These are phyloP conservation scores for Sinella curviseta DNA, from an alignment of 1,140 invertebrate species.

Conservation along the genomic window DNA sequence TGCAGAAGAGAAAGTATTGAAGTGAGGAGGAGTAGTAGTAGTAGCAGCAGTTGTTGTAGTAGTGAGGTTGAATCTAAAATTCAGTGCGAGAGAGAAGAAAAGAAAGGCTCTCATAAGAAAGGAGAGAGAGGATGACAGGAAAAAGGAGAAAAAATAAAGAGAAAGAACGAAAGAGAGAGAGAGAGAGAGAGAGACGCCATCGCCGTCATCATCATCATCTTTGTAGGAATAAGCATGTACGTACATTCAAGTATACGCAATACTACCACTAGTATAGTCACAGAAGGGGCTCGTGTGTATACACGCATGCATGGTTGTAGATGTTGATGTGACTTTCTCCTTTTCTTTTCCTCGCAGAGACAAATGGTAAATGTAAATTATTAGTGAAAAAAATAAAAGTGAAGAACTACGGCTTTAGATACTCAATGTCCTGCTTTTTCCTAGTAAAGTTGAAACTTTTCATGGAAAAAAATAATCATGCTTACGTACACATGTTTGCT, in stretches of 20 bases:
- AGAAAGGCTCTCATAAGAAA: neutral
- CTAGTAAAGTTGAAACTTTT: neutral
- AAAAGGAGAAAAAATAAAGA: slow-evolving; percentile 1
- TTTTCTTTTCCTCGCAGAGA: neutral
- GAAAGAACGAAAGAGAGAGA: slow-evolving; percentile 22
- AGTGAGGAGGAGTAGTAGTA: neutral
- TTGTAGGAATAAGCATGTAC: neutral
- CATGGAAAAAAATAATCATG: neutral
- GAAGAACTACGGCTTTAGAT: neutral
- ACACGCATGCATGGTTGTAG: too few relatives aligned
- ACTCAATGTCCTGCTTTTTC: neutral
- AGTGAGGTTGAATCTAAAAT: neutral
- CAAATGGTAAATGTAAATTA: slow-evolving; percentile 25
- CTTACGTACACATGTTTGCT: slow-evolving; percentile 2
- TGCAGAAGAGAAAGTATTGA: neutral
- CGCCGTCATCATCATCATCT: neutral
- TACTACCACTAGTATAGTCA: too few relatives aligned
- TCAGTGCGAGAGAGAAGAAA: neutral
- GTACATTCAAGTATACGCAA: neutral
- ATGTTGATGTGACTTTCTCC: too few relatives aligned
- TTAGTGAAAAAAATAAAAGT: neutral
- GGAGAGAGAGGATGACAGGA: slow-evolving; percentile 16
- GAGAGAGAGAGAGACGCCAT: slow-evolving; percentile 9
- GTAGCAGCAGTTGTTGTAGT: neutral
- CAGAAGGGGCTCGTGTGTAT: too few relatives aligned